A percentile compares a stretch with the other conserved stretches of the same genome.
phyloP scores from a whole-genome alignment of 2,888 invertebrate genomes.

The Aphodius sticticus region DNA sequence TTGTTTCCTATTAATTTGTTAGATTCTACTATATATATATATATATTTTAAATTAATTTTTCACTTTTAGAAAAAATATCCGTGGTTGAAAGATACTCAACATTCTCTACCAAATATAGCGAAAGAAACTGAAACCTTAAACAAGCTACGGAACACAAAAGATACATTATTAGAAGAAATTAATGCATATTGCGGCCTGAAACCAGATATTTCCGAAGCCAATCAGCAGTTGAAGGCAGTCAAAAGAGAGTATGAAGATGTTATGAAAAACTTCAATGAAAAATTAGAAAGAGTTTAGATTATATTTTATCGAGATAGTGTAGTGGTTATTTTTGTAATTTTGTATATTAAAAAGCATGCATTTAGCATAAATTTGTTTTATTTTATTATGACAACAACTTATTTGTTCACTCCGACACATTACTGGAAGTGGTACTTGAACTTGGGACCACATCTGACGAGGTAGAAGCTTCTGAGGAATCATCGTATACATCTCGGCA shows the following conservation, averaged over 20 bases:
- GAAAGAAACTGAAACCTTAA: conserved; percentile 49
- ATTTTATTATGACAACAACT: neutral
- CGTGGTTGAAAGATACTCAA: conserved; percentile 51
- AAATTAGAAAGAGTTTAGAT: neutral
- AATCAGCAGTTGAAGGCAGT: conserved; percentile 50
- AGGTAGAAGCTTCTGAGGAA: neutral
- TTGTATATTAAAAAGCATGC: neutral
- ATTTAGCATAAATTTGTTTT: neutral
- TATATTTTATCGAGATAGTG: neutral
- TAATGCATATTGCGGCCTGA: conserved; percentile 50
- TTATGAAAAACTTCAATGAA: conserved; percentile 29
- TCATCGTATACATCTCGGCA: neutral
- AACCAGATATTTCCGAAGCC: conserved; percentile 54
- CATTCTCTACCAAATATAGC: conserved; percentile 50
- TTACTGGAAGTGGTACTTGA: neutral
- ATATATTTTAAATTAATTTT: neutral
- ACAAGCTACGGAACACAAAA: conserved; percentile 48
- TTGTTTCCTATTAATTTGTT: too few relatives aligned
- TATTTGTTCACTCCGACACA: neutral
- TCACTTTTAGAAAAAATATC: conserved; percentile 47
- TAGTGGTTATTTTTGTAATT: neutral
- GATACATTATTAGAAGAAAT: conserved; percentile 50
- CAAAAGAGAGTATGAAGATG: conserved; percentile 48
- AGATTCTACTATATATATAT: neutral
- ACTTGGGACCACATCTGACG: neutral